Evolutionary conservation across 2,888 invertebrate genomes (phyloP).

Genomic region (Piscicola geometra): DNA sequence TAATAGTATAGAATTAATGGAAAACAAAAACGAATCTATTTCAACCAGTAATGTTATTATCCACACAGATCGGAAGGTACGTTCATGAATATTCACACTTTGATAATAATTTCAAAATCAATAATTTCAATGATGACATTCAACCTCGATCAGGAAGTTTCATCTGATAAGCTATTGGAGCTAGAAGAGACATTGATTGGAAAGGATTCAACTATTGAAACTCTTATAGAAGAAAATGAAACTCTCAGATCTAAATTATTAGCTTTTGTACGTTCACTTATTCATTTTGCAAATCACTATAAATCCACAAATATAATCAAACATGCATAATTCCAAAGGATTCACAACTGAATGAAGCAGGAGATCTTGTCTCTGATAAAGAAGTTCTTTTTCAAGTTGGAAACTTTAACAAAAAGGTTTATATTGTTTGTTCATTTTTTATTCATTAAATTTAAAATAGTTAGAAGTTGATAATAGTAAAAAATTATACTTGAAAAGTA

Average conservation of each 20-base stretch:
- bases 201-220: conserved; percentile 48
- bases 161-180: conserved; percentile 42
- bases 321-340: not conserved
- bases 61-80: not conserved
- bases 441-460: too few species aligned
- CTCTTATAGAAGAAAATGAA: conserved; percentile 46
- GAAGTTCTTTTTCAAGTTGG: conserved; percentile 26
- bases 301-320: conserved; percentile 1
- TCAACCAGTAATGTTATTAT: not conserved
- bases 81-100: too few species aligned
- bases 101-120: not conserved
- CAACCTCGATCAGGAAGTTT: not conserved
- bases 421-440: too few species aligned
- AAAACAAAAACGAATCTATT: not conserved
- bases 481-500: too few species aligned
- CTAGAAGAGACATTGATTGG: conserved; percentile 48
- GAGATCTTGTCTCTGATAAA: conserved; percentile 30
- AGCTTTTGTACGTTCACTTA: conserved; percentile 13
- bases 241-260: conserved; percentile 40
- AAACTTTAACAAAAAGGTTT: conserved; percentile 25
- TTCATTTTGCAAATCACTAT: conserved; percentile 8
- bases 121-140: not conserved
- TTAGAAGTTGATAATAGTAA: too few species aligned
- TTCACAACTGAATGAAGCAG: not conserved
- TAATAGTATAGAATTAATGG: not conserved